Percentiles rank a stretch among this genome's conserved stretches.
These are phyloP conservation scores for Heteropelma amictum DNA, from an alignment of 2,888 invertebrate genomes.

Conservation along the genomic window DNA sequence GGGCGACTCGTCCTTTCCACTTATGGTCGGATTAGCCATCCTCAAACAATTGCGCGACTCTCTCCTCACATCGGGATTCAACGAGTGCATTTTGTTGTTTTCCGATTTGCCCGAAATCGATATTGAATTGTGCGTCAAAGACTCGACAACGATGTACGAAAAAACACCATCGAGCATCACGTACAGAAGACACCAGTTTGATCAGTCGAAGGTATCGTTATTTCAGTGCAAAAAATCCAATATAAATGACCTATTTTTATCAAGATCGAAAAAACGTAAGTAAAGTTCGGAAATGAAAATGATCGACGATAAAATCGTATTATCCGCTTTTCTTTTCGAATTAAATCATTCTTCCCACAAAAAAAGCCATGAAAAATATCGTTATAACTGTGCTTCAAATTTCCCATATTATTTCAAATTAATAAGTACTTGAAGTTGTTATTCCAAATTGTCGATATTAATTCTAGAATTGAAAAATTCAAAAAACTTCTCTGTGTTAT, in stretches of 20 bases:
- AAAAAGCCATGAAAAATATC: too few species aligned
- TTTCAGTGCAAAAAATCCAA: too few species aligned
- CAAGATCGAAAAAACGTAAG: too few species aligned
- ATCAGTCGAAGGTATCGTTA: slow-evolving; percentile 73
- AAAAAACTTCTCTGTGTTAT: not conserved
- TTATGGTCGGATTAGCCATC: slow-evolving; percentile 96
- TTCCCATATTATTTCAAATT: too few species aligned
- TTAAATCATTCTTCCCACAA: too few species aligned
- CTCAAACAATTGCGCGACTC: slow-evolving; percentile 91
- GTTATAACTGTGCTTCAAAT: too few species aligned
- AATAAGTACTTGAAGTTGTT: too few species aligned
- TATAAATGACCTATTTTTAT: too few species aligned
- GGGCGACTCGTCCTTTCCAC: slow-evolving; percentile 94
- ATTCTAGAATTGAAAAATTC: not conserved
- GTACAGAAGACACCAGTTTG: slow-evolving; percentile 87
- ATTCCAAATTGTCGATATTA: not conserved
- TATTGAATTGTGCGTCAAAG: slow-evolving; percentile 94
- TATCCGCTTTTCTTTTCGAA: too few species aligned
- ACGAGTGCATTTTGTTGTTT: slow-evolving; percentile 98
- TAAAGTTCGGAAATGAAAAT: too few species aligned
- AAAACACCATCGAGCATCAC: slow-evolving; percentile 93
- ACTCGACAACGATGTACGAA: slow-evolving; percentile 91
- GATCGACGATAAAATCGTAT: too few species aligned
- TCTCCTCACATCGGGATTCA: slow-evolving; percentile 94
- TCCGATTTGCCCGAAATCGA: slow-evolving; percentile 99